Conservation (phyloP, 2,797 vertebrate genomes). For the Astyanax mexicanus region DNA sequence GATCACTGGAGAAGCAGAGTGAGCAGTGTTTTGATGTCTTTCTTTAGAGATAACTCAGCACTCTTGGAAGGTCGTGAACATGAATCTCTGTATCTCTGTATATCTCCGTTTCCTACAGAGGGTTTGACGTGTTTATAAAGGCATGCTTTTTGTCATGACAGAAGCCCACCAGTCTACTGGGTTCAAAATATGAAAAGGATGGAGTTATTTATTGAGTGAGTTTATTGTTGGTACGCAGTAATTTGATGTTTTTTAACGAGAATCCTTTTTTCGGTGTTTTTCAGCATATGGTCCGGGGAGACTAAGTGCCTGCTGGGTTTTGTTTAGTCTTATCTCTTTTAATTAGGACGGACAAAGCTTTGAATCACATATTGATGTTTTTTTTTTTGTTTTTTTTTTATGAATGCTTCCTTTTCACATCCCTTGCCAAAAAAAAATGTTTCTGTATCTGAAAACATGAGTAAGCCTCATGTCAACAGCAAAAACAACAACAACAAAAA, state of each 20-base stretch:
- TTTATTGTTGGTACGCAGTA: slow-evolving; percentile 37
- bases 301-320: slow-evolving; percentile 40
- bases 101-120: slow-evolving; percentile 7
- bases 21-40: not conserved
- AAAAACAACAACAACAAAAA: no score
- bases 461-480: not conserved
- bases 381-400: not conserved
- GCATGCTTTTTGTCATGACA: not conserved
- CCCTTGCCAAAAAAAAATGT: slow-evolving; percentile 14
- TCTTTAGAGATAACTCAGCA: slow-evolving; percentile 14
- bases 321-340: slow-evolving; percentile 48
- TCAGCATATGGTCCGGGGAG: slow-evolving; percentile 13
- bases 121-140: slow-evolving; percentile 19
- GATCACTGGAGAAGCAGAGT: slow-evolving; percentile 1
- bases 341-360: slow-evolving; percentile 45
- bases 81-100: not conserved
- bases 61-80: not conserved
- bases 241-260: slow-evolving; percentile 37
- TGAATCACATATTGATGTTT: slow-evolving; percentile 27
- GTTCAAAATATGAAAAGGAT: slow-evolving; percentile 24
- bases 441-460: slow-evolving; percentile 13
- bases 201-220: slow-evolving; percentile 39
- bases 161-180: slow-evolving; percentile 1
- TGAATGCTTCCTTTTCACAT: slow-evolving; percentile 7
- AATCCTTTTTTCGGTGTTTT: slow-evolving; percentile 22